A percentile compares a stretch with the other conserved stretches of the same genome.
Conservation (phyloP, 2,888 invertebrate species). For the Synanthedon vespiformis region DNA sequence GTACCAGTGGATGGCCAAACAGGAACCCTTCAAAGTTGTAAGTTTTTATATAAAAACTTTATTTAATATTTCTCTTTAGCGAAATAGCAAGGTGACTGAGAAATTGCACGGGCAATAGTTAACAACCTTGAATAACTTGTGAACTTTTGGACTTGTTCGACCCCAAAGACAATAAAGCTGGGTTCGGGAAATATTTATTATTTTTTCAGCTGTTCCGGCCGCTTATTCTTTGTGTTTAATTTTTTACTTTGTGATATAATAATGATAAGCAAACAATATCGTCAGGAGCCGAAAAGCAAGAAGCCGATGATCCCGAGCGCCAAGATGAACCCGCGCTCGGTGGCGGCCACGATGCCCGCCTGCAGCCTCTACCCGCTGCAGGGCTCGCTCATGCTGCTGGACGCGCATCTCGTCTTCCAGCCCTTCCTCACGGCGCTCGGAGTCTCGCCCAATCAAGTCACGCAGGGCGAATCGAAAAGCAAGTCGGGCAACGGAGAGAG, state of each 20-base stretch:
- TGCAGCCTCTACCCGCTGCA: constrained; percentile 82
- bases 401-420: constrained; percentile 94
- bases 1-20: constrained; percentile 97
- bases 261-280: too few relatives aligned
- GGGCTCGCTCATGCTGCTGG: constrained; percentile 85
- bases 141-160: too few relatives aligned
- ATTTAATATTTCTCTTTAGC: too few relatives aligned
- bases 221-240: too few relatives aligned
- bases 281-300: constrained; percentile 56
- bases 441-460: constrained; percentile 89
- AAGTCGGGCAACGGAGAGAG: constrained; percentile 7
- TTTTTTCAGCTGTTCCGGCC: too few relatives aligned
- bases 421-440: constrained; percentile 90
- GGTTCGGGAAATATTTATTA: too few relatives aligned
- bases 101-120: neutral
- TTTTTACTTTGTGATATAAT: too few relatives aligned
- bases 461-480: constrained; percentile 31
- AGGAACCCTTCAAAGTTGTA: constrained; percentile 74
- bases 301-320: constrained; percentile 63
- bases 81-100: neutral
- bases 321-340: constrained; percentile 49
- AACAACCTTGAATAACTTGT: too few relatives aligned
- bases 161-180: too few relatives aligned
- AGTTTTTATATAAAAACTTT: too few relatives aligned
- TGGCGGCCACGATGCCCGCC: constrained; percentile 62